These are phyloP conservation scores for Syrphus vitripennis DNA, from an alignment of 2,888 invertebrate species.

Conservation along the genomic window DNA sequence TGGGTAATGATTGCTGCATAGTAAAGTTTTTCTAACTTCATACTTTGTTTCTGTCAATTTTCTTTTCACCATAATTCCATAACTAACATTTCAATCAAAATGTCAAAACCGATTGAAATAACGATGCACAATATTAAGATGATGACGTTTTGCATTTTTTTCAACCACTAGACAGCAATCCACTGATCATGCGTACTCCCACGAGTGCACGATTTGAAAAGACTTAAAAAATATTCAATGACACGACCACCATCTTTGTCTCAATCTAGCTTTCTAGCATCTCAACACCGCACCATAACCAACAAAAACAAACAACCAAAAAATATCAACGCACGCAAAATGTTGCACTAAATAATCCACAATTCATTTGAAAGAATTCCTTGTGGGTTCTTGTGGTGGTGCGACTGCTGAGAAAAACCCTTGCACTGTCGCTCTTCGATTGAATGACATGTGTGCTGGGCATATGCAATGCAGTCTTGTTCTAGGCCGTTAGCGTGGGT, in stretches of 20 bases:
- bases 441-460: constrained; percentile 53
- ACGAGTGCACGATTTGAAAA: constrained; percentile 24
- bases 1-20: no score
- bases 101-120: background rate
- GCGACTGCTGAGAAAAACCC: constrained; percentile 22
- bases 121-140: background rate
- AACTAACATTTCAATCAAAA: background rate
- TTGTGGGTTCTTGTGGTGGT: constrained; percentile 43
- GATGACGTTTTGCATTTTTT: background rate
- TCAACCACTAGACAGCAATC: constrained; percentile 17
- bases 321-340: constrained; percentile 41
- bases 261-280: background rate
- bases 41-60: no score
- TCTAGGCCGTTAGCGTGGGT: constrained; percentile 61
- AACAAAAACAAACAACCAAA: background rate
- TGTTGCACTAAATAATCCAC: constrained; percentile 55
- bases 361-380: constrained; percentile 42
- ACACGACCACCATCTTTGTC: constrained; percentile 55
- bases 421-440: constrained; percentile 53
- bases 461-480: constrained; percentile 41
- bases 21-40: no score
- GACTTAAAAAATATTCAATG: constrained; percentile 36
- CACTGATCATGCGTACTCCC: constrained; percentile 21
- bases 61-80: no score
- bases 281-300: background rate